These are phyloP conservation scores for Ariolimax columbianus DNA, from an alignment of 2,888 invertebrate genomes.

Conservation along the genomic window DNA sequence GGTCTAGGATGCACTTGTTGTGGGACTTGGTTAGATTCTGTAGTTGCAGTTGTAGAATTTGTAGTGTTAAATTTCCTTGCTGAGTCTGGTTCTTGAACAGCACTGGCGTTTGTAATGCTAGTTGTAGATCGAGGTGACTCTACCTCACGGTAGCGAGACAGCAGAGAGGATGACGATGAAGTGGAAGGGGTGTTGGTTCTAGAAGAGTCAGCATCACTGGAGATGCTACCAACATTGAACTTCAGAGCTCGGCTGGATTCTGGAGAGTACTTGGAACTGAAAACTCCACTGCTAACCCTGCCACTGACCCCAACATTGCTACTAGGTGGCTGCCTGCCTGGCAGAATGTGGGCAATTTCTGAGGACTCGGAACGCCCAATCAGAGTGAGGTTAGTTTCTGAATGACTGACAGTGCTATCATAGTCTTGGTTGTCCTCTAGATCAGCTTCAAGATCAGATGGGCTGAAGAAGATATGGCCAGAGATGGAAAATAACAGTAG, in stretches of 20 bases:
- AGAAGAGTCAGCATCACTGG: slow-evolving; percentile 58
- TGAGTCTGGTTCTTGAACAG: slow-evolving; percentile 28
- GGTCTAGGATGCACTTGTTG: slow-evolving; percentile 34
- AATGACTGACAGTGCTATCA: slow-evolving; percentile 81
- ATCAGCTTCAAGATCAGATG: slow-evolving; percentile 83
- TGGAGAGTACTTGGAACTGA: slow-evolving; percentile 55
- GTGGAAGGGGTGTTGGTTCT: slow-evolving; percentile 54
- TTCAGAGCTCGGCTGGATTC: slow-evolving; percentile 55
- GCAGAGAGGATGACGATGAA: slow-evolving; percentile 47
- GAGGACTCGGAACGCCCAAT: slow-evolving; percentile 71
- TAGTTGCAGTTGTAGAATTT: background rate
- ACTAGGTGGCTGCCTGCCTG: slow-evolving; percentile 39
- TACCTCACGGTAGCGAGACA: slow-evolving; percentile 43
- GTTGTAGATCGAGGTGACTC: slow-evolving; percentile 37
- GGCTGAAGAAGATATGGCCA: slow-evolving; percentile 76
- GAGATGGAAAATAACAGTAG: background rate
- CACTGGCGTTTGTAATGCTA: background rate
- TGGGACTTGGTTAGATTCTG: slow-evolving; percentile 9
- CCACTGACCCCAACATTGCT: background rate
- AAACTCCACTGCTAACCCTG: background rate
- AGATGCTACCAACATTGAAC: slow-evolving; percentile 37
- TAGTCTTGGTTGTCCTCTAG: slow-evolving; percentile 83
- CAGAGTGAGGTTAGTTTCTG: slow-evolving; percentile 74
- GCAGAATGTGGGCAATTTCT: slow-evolving; percentile 53
- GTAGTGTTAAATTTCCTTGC: background rate